phyloP scores from a whole-genome alignment of 2,888 invertebrate genomes.

The Melolontha melolontha region DNA sequence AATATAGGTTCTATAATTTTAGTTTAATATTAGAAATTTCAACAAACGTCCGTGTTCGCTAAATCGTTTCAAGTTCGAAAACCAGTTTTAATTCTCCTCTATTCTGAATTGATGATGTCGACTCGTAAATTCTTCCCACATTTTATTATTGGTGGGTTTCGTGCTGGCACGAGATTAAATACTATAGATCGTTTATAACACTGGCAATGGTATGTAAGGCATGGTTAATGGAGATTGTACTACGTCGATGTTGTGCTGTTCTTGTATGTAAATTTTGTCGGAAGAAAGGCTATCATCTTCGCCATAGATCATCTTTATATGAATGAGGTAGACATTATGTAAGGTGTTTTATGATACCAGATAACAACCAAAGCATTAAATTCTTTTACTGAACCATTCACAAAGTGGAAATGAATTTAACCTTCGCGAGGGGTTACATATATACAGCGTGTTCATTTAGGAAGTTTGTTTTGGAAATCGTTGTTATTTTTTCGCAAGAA shows the following conservation, averaged over 20 bases:
- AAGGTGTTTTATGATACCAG: too few species aligned
- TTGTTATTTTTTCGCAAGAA: too few species aligned
- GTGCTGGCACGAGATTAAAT: constrained; percentile 6
- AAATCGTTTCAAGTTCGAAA: neutral
- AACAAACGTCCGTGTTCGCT: too few species aligned
- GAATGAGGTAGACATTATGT: neutral
- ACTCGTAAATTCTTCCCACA: constrained; percentile 4
- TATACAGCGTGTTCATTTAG: too few species aligned
- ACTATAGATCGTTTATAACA: constrained; percentile 4
- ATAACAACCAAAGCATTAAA: too few species aligned
- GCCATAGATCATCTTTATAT: neutral
- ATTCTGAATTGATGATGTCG: constrained; percentile 1
- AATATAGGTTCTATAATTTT: too few species aligned
- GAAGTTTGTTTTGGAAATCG: too few species aligned
- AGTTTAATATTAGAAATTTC: too few species aligned
- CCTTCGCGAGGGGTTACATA: too few species aligned
- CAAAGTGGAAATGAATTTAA: too few species aligned
- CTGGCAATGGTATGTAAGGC: neutral
- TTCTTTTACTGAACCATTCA: too few species aligned
- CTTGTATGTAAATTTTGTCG: constrained; percentile 3
- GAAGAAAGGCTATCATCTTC: constrained; percentile 4
- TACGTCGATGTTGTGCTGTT: neutral
- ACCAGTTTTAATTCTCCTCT: neutral
- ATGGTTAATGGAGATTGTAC: constrained; percentile 2
- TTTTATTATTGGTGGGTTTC: constrained; percentile 5